Evolutionary conservation across 2,888 invertebrate genomes (phyloP).

Genomic region (Apeira syringaria): DNA sequence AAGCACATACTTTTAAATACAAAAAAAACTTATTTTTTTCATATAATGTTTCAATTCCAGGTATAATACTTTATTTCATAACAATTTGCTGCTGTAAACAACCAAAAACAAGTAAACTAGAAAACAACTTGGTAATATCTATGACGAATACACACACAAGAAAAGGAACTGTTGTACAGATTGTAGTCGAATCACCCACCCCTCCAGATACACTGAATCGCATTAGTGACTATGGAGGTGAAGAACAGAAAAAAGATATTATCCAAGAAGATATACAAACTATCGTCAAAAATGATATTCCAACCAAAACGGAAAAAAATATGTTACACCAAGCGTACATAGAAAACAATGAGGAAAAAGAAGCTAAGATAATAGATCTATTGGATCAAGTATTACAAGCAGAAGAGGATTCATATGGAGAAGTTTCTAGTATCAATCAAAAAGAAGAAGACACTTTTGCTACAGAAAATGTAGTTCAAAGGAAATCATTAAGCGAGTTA

Average conservation of each 20-base stretch:
- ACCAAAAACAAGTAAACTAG: conserved; percentile 36
- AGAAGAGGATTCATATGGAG: conserved; percentile 72
- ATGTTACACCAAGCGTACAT: conserved; percentile 56
- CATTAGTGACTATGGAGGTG: conserved; percentile 47
- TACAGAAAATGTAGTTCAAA: conserved; percentile 47
- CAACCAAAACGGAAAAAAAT: conserved; percentile 50
- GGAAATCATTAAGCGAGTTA: conserved; percentile 67
- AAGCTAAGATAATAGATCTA: conserved; percentile 75
- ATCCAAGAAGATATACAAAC: conserved; percentile 39
- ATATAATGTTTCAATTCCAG: conserved; percentile 41
- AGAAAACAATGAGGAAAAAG: conserved; percentile 70
- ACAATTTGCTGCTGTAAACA: conserved; percentile 60
- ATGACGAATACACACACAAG: conserved; percentile 40
- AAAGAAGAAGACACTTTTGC: conserved; percentile 43
- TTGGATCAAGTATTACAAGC: conserved; percentile 77
- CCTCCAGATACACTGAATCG: conserved; percentile 61
- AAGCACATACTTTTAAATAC: neutral
- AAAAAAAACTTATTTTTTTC: neutral
- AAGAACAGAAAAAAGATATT: conserved; percentile 31
- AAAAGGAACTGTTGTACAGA: conserved; percentile 69
- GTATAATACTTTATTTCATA: conserved; percentile 66
- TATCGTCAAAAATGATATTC: conserved; percentile 34
- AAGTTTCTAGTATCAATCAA: conserved; percentile 54
- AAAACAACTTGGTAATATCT: conserved; percentile 41
- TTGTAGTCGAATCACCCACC: conserved; percentile 68